Conservation (phyloP, 2,113 vertebrate species). For the Mungos mungo region DNA sequence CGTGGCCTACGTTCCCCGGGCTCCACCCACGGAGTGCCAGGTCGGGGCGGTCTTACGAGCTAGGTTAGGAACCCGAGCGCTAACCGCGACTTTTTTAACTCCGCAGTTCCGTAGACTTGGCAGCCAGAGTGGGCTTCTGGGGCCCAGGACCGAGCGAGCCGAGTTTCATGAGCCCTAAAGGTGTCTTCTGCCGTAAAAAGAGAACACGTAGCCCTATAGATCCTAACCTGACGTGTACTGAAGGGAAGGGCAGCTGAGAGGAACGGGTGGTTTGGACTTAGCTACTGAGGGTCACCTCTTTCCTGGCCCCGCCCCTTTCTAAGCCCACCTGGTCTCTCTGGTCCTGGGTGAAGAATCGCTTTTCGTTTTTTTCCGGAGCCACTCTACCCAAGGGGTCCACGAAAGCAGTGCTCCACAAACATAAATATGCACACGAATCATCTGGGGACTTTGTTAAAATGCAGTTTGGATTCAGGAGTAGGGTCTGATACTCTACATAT, state of each 20-base stretch:
- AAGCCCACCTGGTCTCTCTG: rapidly evolving
- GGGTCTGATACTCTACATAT: background rate
- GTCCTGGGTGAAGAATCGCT: rapidly evolving
- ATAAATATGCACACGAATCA: background rate
- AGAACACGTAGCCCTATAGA: background rate
- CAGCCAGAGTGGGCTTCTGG: background rate
- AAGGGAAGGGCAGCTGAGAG: too few relatives aligned
- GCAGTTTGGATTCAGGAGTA: background rate
- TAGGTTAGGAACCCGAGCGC: rapidly evolving
- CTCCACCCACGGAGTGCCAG: background rate
- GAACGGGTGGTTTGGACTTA: background rate
- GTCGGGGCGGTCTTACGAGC: background rate
- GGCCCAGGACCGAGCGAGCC: rapidly evolving
- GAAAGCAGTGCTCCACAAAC: background rate
- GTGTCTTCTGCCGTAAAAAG: background rate
- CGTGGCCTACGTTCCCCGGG: rapidly evolving
- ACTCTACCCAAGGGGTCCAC: background rate
- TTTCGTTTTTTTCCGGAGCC: background rate
- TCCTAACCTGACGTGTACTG: background rate
- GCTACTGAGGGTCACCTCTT: background rate
- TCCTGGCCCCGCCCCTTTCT: background rate
- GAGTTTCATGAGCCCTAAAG: background rate
- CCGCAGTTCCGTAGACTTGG: constrained; percentile 26
- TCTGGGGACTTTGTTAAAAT: background rate
- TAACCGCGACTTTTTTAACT: constrained; percentile 70